Percentiles rank a stretch among this genome's conserved stretches.
These are phyloP conservation scores for Nephotettix cincticeps DNA, from an alignment of 1,140 invertebrate genomes.

Conservation along the genomic window DNA sequence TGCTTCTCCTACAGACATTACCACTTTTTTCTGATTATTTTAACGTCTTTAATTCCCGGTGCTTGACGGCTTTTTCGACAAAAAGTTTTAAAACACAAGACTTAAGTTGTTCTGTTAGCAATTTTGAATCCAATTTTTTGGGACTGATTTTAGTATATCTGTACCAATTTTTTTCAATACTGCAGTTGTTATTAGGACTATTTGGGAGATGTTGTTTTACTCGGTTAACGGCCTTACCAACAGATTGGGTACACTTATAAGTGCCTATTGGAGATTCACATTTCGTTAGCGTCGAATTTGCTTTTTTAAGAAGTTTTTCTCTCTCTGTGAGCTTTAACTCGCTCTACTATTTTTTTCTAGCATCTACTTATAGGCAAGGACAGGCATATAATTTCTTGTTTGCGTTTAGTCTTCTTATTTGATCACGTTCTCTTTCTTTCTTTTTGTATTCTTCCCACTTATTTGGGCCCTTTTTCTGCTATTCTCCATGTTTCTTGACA, in stretches of 20 bases:
- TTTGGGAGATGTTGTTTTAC: not conserved
- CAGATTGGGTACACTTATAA: not conserved
- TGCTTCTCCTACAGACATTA: too few relatives aligned
- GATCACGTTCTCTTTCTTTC: slow-evolving; percentile 17
- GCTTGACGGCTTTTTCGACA: too few relatives aligned
- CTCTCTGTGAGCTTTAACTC: slow-evolving; percentile 1
- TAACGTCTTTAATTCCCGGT: too few relatives aligned
- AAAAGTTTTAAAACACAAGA: not conserved
- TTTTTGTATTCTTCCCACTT: slow-evolving; percentile 19
- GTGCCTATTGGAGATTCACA: slow-evolving; percentile 1
- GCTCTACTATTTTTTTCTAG: not conserved
- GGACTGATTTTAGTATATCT: not conserved
- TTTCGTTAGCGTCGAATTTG: not conserved
- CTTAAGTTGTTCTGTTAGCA: too few relatives aligned
- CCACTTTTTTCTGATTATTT: too few relatives aligned
- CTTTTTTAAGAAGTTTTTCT: slow-evolving; percentile 7
- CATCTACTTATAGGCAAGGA: not conserved
- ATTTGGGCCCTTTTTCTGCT: not conserved
- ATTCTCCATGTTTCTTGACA: slow-evolving; percentile 3
- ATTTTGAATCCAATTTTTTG: not conserved
- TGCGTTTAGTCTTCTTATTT: not conserved
- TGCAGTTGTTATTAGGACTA: slow-evolving; percentile 6
- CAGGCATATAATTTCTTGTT: not conserved
- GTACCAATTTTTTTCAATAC: slow-evolving; percentile 1
- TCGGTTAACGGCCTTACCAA: not conserved